Conservation (phyloP, 2,797 vertebrate genomes). For the Semotilus atromaculatus region DNA sequence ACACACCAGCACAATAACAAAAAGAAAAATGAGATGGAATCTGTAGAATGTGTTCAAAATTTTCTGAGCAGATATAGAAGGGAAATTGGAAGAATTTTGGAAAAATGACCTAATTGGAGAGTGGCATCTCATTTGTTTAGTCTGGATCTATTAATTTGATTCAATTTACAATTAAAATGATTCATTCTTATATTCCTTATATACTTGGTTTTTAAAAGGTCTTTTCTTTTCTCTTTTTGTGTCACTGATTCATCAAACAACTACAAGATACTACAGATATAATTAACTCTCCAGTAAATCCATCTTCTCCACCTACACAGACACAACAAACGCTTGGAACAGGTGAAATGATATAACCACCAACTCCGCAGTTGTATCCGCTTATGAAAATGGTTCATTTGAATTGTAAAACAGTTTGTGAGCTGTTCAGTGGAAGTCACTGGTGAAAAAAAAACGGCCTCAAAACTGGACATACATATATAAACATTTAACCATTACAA, state of each 20-base stretch:
- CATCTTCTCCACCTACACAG: not conserved
- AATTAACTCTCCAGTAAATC: constrained; percentile 1
- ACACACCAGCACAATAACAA: not conserved
- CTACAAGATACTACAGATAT: not conserved
- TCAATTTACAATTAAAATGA: not conserved
- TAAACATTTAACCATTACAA: constrained; percentile 40
- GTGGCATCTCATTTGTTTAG: not conserved
- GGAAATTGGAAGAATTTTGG: not conserved
- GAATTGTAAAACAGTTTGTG: constrained; percentile 53
- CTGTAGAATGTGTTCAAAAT: not conserved
- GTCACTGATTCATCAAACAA: not conserved
- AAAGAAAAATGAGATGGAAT: not conserved
- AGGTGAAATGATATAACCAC: constrained; percentile 28
- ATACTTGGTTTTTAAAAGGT: not conserved
- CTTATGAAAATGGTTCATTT: constrained; percentile 41
- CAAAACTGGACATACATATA: constrained; percentile 10
- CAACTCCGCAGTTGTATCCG: not conserved
- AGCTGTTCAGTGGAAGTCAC: constrained; percentile 5
- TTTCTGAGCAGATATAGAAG: not conserved
- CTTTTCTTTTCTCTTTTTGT: not conserved
- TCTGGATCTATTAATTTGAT: not conserved
- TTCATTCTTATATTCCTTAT: not conserved
- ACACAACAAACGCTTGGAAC: not conserved
- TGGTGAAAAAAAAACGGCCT: not conserved
- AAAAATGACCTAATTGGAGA: not conserved